These are phyloP conservation scores for Ictidomys tridecemlineatus DNA, from an alignment of 2,113 vertebrate genomes.

Conservation along the genomic window DNA sequence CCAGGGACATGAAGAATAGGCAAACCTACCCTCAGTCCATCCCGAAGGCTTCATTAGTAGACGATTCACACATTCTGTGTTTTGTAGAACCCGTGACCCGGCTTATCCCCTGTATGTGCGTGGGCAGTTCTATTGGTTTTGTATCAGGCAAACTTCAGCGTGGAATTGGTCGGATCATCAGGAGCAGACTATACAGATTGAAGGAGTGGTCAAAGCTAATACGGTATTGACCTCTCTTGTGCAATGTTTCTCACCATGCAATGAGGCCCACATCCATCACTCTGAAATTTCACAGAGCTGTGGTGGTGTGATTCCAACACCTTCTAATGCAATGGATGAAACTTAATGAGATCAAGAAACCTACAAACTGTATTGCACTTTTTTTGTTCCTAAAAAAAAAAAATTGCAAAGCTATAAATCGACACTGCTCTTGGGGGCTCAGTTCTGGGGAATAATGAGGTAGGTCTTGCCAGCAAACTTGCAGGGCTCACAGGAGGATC, in stretches of 20 bases:
- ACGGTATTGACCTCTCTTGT: fast-evolving
- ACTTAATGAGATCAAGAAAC: not conserved
- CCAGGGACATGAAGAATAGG: not conserved
- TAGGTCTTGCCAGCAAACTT: not conserved
- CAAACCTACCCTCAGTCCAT: too few species aligned
- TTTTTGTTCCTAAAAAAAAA: not conserved
- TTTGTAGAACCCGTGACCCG: not conserved
- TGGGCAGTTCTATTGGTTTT: fast-evolving
- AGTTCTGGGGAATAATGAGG: too few species aligned
- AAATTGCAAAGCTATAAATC: not conserved
- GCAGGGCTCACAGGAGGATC: not conserved
- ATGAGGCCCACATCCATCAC: not conserved
- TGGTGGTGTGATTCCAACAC: not conserved
- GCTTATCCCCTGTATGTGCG: fast-evolving
- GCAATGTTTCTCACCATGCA: not conserved
- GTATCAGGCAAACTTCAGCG: not conserved
- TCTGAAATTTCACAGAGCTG: not conserved
- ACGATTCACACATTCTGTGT: fast-evolving
- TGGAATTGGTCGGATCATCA: fast-evolving
- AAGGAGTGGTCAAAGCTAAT: not conserved
- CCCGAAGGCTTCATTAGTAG: fast-evolving
- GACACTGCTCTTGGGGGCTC: fast-evolving
- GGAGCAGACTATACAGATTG: fast-evolving
- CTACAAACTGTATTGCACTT: not conserved
- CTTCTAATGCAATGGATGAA: not conserved